Conservation (phyloP, 2,888 invertebrate genomes). For the Branchipolynoe longqiensis region DNA sequence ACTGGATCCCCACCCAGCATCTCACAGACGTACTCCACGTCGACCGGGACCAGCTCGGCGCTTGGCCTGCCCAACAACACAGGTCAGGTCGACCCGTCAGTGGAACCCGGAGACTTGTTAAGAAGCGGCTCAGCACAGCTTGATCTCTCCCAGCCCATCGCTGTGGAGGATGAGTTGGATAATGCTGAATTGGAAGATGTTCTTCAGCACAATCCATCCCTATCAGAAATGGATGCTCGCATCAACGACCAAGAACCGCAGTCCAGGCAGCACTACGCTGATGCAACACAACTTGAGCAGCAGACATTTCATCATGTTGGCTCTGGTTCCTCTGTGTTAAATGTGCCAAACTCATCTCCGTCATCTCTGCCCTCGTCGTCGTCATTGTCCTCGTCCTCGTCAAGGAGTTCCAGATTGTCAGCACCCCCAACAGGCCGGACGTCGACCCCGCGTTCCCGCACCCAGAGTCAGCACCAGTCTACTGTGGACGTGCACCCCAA, state of each 20-base stretch:
- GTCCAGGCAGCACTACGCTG: no score
- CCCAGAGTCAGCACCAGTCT: background rate
- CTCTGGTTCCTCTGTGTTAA: background rate
- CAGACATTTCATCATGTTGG: no score
- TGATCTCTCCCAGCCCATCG: constrained; percentile 1
- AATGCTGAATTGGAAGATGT: background rate
- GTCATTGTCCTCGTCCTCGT: background rate
- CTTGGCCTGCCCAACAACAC: background rate
- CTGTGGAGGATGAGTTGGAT: background rate
- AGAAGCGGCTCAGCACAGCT: constrained; percentile 11
- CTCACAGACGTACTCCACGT: constrained; percentile 4
- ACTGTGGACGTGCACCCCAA: no score
- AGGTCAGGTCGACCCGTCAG: background rate
- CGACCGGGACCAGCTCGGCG: background rate
- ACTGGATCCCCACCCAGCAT: constrained; percentile 6
- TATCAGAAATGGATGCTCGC: no score
- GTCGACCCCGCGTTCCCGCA: background rate
- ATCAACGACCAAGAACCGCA: no score
- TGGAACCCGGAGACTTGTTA: background rate
- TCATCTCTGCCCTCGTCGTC: background rate
- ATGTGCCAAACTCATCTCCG: background rate
- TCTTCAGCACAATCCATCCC: no score
- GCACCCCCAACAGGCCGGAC: background rate
- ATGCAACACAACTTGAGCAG: no score
- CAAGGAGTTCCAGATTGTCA: no score